Evolutionary conservation across 2,113 vertebrate species (phyloP), one percentile per base, ranked within the genome.

Genomic region (Phylloscopus trochiloides): DNA sequence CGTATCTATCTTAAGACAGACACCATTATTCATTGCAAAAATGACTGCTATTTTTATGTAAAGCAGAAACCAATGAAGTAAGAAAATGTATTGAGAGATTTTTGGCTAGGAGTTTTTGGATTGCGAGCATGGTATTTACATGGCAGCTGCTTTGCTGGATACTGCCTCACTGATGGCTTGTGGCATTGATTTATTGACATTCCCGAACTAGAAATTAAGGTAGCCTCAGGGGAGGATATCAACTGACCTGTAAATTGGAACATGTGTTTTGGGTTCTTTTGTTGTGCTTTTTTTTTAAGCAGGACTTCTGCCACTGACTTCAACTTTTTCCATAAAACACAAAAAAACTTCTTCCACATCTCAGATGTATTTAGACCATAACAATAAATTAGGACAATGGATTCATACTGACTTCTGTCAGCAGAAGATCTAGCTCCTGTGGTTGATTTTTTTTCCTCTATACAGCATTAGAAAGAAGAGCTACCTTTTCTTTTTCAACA

Each of bases 181-280:
- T 94, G 94, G 74, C 88, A 81, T 18, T 95, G 94, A 92, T 81
- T 68, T 85, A 94, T 95, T 84, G 75, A 86, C 85, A 65, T 45
- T 43, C 76, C 48, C 7, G 0, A 76, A 86, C 65, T 70, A 77
- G 88, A 94, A 92, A 91, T 61, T 65, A 91, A 93, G 79, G 68
- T 25, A 38, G 70, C 61, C 94, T 95, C 83, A 74, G 17, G 73
- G 92, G 94, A 97, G 76, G 67, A 67, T 75, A 95, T 95, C 94
- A 93, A 73, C 87, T 95, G 94, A 92, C 76, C 91, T 95, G 51
- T 84, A 91, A 96, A 93, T 62, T 87, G 40, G 87, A 94, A 95
- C 85, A 82, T 87, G 77, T 92, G 93, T 86, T 95, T 90, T 90
- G 59, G 71, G 17, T 8, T 85, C 81, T 88, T 93, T 83, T 76